Base-by-base conservation (phyloP, 2,797 vertebrate genomes). In the Perodicticus potto region DNA sequence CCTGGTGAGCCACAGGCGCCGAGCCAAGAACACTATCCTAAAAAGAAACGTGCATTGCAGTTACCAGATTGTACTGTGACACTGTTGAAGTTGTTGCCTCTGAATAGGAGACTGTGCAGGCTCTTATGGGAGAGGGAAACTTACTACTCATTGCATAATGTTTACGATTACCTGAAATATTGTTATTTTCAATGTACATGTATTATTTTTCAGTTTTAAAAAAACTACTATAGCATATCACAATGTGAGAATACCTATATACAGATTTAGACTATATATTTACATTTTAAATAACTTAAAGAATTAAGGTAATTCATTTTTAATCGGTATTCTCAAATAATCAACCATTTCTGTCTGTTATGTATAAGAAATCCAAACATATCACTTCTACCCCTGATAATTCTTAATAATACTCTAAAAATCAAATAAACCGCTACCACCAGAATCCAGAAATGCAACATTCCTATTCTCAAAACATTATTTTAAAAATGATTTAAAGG, bases 271-370 rank as follows among this genome's bases (percentile, higher is more conserved):
- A 91, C 29, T 45, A 53, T 16, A 72, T 37, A n/a, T 76, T 34
- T 59, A 74, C 3, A 40, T 25, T 78, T 17, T 65, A 89, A 95
- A 85, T 70, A 84, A 63, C 5, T 16, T 43, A 91, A 95, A 87
- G 14, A 92, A 93, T 34, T 34, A 90, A 59, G 2, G 1, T 43
- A 76, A 90, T 77, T 89, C 82, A 59, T 63, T 92, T 86, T 96
- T 45, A 73, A 69, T 83, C 69, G n/a, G 17, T 63, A 87, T 59
- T 67, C 43, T 57, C 93, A 72, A 72, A 55, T 43, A 78, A 80
- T 3, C 22, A 5, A 40, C 19, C 69, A 65, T 32, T 84, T 91
- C 32, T 89, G 2, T 55, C n/a, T 67, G 4, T n/a, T 14, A 20
- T 32, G 19, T 49, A 13, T 32, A 63, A 55, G 40, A 73, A 49